phyloP scores from a whole-genome alignment of 2,797 vertebrate genomes.

The Fistularia tabacaria region DNA sequence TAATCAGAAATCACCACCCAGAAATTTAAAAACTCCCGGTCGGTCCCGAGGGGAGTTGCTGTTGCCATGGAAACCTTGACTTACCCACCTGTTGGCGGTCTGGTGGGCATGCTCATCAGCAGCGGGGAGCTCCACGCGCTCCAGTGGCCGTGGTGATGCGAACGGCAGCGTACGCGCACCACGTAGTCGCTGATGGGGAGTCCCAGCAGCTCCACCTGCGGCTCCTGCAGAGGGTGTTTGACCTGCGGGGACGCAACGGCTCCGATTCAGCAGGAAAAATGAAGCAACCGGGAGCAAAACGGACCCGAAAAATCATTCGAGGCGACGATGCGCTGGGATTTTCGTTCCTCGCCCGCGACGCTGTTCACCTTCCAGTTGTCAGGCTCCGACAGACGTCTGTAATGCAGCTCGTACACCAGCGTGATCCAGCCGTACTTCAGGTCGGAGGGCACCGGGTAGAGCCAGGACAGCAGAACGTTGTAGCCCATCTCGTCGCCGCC shows the following conservation, averaged over 20 bases:
- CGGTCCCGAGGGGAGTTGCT: no score
- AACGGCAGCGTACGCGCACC: conserved; percentile 72
- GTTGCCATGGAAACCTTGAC: conserved; percentile 1
- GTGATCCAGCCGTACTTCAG: conserved; percentile 77
- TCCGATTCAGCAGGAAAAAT: no score
- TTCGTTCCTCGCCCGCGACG: no score
- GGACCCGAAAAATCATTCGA: no score
- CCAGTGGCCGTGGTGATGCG: conserved; percentile 69
- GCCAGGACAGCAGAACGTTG: conserved; percentile 63
- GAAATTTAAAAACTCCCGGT: no score
- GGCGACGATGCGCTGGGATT: no score
- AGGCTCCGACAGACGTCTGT: conserved; percentile 49
- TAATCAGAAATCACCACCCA: no score
- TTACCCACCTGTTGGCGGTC: conserved; percentile 38
- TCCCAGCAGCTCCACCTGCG: conserved; percentile 66
- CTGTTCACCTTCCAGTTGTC: conserved; percentile 68
- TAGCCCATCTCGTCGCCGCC: conserved; percentile 59
- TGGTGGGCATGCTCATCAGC: conserved; percentile 51
- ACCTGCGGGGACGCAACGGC: conserved; percentile 44
- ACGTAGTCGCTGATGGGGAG: conserved; percentile 61
- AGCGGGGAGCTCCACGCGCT: conserved; percentile 71
- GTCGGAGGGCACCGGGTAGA: conserved; percentile 61
- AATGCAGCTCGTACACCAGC: conserved; percentile 75
- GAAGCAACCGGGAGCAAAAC: no score
- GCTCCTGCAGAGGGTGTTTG: conserved; percentile 64